Conservation (phyloP, 2,797 vertebrate species). For the Hoplostethus mediterraneus region DNA sequence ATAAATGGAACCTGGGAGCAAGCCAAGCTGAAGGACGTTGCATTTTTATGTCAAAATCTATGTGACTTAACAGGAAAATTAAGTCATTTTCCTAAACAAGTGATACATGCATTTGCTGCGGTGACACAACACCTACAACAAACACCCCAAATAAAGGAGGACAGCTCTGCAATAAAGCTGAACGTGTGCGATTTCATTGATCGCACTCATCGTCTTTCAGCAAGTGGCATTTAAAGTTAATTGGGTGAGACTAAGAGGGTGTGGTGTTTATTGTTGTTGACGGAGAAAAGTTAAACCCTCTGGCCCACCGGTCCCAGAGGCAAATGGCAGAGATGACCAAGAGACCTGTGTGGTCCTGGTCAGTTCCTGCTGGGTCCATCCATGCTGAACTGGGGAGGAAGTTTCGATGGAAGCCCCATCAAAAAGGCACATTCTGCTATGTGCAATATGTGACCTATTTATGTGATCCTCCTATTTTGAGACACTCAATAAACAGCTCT, state of each 20-base stretch:
- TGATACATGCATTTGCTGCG: background rate
- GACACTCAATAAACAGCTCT: no score
- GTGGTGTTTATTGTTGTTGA: slow-evolving; percentile 15
- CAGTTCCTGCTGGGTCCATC: no score
- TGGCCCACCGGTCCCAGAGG: background rate
- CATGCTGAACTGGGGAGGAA: background rate
- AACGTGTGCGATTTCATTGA: background rate
- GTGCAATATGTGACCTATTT: background rate
- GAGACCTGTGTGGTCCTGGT: background rate
- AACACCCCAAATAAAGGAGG: slow-evolving; percentile 2
- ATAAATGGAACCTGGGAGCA: slow-evolving; percentile 12
- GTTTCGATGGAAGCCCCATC: no score
- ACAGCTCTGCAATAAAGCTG: background rate
- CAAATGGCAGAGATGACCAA: background rate
- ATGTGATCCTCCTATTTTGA: background rate
- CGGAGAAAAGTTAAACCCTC: background rate
- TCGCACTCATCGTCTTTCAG: slow-evolving; percentile 12
- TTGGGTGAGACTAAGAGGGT: slow-evolving; percentile 21
- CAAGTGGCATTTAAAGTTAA: slow-evolving; percentile 42
- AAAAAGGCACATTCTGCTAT: no score
- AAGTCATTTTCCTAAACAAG: background rate
- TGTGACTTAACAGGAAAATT: background rate
- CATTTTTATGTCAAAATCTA: slow-evolving; percentile 1
- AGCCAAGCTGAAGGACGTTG: background rate
- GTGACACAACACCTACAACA: background rate